Percentiles rank a stretch among this genome's conserved stretches.
Conservation (phyloP, 2,797 vertebrate species). For the Otus scops region DNA sequence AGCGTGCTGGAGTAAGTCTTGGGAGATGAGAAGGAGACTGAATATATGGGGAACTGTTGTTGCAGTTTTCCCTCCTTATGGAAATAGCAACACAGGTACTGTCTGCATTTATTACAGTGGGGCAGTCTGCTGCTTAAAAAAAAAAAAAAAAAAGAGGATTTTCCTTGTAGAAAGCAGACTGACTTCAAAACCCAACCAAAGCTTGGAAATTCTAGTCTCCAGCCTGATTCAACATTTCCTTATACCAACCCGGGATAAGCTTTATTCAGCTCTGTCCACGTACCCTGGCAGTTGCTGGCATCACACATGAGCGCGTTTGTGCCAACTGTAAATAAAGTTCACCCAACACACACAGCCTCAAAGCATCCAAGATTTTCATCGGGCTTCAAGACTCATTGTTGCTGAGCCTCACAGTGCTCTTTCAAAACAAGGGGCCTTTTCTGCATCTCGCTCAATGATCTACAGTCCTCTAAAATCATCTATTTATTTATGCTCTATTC, state of each 20-base stretch:
- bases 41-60: not conserved
- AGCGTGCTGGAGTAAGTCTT: not conserved
- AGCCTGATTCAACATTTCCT: conserved; percentile 28
- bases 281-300: conserved; percentile 58
- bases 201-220: not conserved
- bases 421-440: conserved; percentile 76
- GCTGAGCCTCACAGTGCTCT: conserved; percentile 52
- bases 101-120: not conserved
- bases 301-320: not conserved
- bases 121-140: not conserved
- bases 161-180: not conserved
- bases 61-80: not conserved
- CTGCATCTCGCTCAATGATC: conserved; percentile 72
- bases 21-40: not conserved
- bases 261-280: conserved; percentile 5
- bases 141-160: accelerated
- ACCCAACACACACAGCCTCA: conserved; percentile 59
- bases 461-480: conserved; percentile 71
- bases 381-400: conserved; percentile 68
- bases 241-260: conserved; percentile 28
- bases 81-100: not conserved
- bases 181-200: conserved; percentile 5
- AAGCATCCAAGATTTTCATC: conserved; percentile 51
- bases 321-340: conserved; percentile 72
- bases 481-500: conserved; percentile 74